These are phyloP conservation scores for Thecocarcelia acutangulata DNA, from an alignment of 2,888 invertebrate species.

Conservation along the genomic window DNA sequence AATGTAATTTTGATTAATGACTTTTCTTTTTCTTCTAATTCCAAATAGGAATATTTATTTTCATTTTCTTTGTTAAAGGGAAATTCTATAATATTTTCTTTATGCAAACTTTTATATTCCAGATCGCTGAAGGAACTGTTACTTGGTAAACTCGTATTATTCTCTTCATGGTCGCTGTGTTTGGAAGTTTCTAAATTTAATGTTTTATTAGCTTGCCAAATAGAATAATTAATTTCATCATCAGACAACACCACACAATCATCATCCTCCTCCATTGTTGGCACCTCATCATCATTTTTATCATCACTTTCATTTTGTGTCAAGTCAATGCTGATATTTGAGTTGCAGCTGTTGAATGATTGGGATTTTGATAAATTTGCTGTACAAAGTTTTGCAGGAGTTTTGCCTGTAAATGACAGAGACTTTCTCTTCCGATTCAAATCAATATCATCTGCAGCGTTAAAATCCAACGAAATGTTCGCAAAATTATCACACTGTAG, in stretches of 20 bases:
- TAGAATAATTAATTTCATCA: constrained; percentile 86
- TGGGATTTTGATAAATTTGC: constrained; percentile 29
- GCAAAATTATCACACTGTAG: constrained; percentile 4
- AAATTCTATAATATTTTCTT: constrained; percentile 21
- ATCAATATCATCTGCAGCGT: constrained; percentile 24
- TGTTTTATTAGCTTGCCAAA: constrained; percentile 78
- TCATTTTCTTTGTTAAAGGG: background rate
- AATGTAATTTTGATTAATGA: constrained; percentile 7
- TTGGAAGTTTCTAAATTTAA: constrained; percentile 6
- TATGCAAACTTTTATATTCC: background rate
- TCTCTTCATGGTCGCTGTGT: constrained; percentile 28
- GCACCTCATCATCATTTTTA: constrained; percentile 28
- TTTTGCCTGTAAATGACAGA: constrained; percentile 31
- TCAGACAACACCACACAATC: constrained; percentile 82
- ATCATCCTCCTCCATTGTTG: constrained; percentile 73
- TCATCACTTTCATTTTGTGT: constrained; percentile 70
- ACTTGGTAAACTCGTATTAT: background rate
- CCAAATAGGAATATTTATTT: constrained; percentile 17
- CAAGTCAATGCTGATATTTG: constrained; percentile 73
- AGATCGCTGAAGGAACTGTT: background rate
- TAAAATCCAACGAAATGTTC: constrained; percentile 22
- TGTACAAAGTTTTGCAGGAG: constrained; percentile 5
- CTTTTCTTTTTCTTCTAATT: constrained; percentile 8
- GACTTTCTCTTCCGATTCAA: constrained; percentile 36
- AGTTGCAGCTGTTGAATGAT: constrained; percentile 29